These are phyloP conservation scores for Limnothrissa miodon DNA, from an alignment of 2,113 vertebrate genomes.

Conservation along the genomic window DNA sequence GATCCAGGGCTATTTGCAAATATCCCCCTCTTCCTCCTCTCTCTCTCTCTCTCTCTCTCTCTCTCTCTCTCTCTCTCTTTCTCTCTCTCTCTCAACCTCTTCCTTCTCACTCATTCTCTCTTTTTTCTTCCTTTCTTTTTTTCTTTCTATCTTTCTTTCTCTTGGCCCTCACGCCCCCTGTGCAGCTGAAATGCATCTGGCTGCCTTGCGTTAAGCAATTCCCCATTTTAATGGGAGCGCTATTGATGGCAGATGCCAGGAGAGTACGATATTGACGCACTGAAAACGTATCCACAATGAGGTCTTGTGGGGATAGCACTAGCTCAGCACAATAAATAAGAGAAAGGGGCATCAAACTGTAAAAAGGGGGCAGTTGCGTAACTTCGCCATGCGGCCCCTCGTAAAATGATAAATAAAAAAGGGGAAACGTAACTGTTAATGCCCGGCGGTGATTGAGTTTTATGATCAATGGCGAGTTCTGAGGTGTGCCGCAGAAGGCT, in stretches of 20 bases:
- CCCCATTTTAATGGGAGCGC: constrained; percentile 66
- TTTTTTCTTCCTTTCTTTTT: not conserved
- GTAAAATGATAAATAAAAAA: constrained; percentile 56
- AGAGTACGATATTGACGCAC: constrained; percentile 60
- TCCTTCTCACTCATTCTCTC: not conserved
- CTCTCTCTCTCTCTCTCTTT: constrained; percentile 28
- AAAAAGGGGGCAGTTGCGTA: constrained; percentile 50
- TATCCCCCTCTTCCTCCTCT: constrained; percentile 35
- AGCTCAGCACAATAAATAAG: constrained; percentile 63
- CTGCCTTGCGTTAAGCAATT: constrained; percentile 64
- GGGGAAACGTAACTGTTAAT: constrained; percentile 56
- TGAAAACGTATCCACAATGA: constrained; percentile 63
- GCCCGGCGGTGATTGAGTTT: constrained; percentile 64
- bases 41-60: not conserved
- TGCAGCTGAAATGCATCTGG: constrained; percentile 60
- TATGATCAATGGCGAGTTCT: constrained; percentile 59
- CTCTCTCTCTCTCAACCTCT: constrained; percentile 25
- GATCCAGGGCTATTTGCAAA: constrained; percentile 67
- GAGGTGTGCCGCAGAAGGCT: constrained; percentile 44
- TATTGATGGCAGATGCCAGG: constrained; percentile 67
- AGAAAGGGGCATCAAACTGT: constrained; percentile 50
- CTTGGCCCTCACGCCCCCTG: constrained; percentile 38
- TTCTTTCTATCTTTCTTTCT: constrained; percentile 30
- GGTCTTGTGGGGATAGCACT: constrained; percentile 63
- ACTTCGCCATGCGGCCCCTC: constrained; percentile 46